Evolutionary conservation across 2,888 invertebrate genomes (phyloP).

Genomic region (Lochmaea crataegi): DNA sequence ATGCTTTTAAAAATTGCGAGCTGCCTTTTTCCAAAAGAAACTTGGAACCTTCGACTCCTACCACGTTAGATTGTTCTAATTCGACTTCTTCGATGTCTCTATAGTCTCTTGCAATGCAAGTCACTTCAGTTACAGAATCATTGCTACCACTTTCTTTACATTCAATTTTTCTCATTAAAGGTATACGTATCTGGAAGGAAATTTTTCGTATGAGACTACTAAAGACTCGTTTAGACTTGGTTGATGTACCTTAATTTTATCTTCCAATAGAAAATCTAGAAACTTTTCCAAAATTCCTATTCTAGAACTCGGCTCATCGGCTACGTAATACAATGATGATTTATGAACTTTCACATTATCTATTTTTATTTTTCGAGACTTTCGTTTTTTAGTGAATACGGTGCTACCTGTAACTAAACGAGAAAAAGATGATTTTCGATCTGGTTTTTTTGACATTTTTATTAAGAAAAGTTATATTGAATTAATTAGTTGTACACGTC

Average conservation of each 20-base stretch:
- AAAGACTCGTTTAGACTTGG: background rate
- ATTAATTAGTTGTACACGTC: background rate
- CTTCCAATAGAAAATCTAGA: background rate
- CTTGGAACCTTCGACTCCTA: conserved; percentile 39
- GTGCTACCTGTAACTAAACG: background rate
- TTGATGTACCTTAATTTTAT: background rate
- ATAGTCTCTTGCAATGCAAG: conserved; percentile 37
- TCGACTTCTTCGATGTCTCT: conserved; percentile 43
- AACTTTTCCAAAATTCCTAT: conserved; percentile 7
- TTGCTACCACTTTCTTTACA: background rate
- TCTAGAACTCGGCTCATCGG: background rate
- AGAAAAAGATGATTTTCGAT: background rate
- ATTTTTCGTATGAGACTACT: background rate
- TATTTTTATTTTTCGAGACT: background rate
- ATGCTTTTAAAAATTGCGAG: conserved; percentile 8
- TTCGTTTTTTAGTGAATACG: background rate
- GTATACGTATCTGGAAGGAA: background rate
- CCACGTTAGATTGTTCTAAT: conserved; percentile 31
- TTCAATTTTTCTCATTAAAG: background rate
- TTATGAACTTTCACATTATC: background rate
- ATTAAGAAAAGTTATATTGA: background rate
- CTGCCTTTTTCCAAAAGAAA: conserved; percentile 36
- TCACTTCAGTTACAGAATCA: background rate
- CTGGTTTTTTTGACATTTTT: conserved; percentile 9
- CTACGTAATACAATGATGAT: conserved; percentile 3